Evolutionary conservation across 2,888 invertebrate species (phyloP).

Genomic region (Diplazon laetatorius): DNA sequence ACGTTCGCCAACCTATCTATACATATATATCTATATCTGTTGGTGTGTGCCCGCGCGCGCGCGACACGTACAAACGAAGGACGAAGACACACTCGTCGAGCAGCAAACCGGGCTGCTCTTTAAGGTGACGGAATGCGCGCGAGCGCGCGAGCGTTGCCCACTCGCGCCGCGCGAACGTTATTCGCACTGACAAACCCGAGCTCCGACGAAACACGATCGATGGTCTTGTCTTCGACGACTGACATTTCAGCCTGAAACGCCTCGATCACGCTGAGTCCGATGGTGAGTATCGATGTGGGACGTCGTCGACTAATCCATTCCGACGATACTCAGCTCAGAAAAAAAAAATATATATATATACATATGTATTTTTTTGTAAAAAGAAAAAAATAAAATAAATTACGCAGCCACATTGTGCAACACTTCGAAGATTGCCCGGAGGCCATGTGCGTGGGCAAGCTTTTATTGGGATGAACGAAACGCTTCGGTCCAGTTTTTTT

Average conservation of each 20-base stretch:
- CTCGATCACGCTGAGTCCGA: conserved; percentile 31
- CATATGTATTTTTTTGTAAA: too few species aligned
- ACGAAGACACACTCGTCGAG: conserved; percentile 32
- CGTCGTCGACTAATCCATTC: conserved; percentile 43
- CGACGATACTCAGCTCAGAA: conserved; percentile 37
- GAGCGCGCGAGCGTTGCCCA: conserved; percentile 64
- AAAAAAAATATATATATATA: not conserved
- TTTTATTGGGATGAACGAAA: not conserved
- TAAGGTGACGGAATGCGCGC: conserved; percentile 78
- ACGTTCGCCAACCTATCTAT: conserved; percentile 1
- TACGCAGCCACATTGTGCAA: conserved; percentile 10
- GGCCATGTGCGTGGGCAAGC: conserved; percentile 47
- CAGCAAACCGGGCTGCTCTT: conserved; percentile 66
- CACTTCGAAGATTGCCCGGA: conserved; percentile 45
- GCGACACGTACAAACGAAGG: conserved; percentile 31
- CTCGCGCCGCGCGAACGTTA: too few species aligned
- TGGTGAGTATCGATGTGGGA: conserved; percentile 19
- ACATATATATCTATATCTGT: too few species aligned
- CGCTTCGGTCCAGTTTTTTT: conserved; percentile 12
- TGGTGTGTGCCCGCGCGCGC: too few species aligned
- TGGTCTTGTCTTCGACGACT: conserved; percentile 78
- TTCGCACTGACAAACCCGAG: not conserved
- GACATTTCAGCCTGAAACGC: conserved; percentile 72
- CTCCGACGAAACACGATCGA: conserved; percentile 70
- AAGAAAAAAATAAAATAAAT: conserved; percentile 7